Percentiles rank a stretch among this genome's conserved stretches.
Conservation (phyloP, 1,140 invertebrate species). For the Euschistus heros region DNA sequence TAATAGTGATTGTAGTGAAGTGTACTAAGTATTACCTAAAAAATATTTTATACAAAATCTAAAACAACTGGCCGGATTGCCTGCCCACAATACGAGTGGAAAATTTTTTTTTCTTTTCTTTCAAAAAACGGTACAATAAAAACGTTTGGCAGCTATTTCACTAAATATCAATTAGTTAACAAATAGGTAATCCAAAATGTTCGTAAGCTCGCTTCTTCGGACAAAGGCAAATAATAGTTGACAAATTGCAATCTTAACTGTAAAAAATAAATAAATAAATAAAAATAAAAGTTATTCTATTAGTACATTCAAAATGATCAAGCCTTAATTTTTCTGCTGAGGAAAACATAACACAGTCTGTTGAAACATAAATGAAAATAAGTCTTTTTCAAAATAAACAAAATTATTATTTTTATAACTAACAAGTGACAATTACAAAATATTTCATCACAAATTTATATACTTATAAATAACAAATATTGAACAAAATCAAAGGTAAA, state of each 20-base stretch:
- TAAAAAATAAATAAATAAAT: background rate
- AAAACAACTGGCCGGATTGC: slow-evolving; percentile 26
- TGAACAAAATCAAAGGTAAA: too few relatives aligned
- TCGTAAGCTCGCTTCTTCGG: slow-evolving; percentile 25
- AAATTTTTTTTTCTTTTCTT: background rate
- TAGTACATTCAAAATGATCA: background rate
- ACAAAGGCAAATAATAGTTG: slow-evolving; percentile 14
- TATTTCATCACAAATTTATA: too few relatives aligned
- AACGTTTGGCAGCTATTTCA: too few relatives aligned
- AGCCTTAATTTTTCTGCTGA: slow-evolving; percentile 5
- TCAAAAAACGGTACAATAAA: background rate
- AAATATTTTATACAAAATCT: slow-evolving; percentile 21
- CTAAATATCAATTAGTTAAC: slow-evolving; percentile 1
- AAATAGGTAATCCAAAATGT: slow-evolving; percentile 4
- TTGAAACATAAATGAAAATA: too few relatives aligned
- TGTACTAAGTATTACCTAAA: slow-evolving; percentile 5
- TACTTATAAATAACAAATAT: too few relatives aligned
- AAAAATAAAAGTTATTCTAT: background rate
- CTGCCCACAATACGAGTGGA: slow-evolving; percentile 19
- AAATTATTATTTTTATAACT: too few relatives aligned
- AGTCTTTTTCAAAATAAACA: too few relatives aligned
- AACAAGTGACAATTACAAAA: too few relatives aligned
- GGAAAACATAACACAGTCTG: background rate
- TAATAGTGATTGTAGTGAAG: slow-evolving; percentile 9
- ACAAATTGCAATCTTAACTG: too few relatives aligned